These are phyloP conservation scores for Harlomillsia oculata DNA, from an alignment of 1,140 invertebrate genomes.

Conservation along the genomic window DNA sequence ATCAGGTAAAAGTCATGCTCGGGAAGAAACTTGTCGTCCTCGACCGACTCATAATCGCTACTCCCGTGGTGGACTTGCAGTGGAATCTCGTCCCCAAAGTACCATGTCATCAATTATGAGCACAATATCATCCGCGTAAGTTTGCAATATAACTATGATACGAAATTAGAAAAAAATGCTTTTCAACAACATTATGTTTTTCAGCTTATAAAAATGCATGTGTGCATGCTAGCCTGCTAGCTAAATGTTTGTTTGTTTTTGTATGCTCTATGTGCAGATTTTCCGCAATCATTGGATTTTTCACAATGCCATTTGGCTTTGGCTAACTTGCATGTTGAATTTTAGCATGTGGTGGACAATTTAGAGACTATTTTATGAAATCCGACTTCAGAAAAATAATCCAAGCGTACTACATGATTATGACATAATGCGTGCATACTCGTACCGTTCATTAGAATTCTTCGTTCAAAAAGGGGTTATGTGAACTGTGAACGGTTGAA, in stretches of 20 bases:
- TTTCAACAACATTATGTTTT: constrained; percentile 1
- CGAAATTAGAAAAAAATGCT: neutral
- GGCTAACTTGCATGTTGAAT: constrained; percentile 28
- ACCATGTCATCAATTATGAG: constrained; percentile 25
- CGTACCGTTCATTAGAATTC: too few species aligned
- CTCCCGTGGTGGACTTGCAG: constrained; percentile 17
- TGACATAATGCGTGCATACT: neutral
- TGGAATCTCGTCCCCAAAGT: constrained; percentile 13
- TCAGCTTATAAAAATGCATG: neutral
- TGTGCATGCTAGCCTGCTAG: neutral
- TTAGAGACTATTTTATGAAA: too few species aligned
- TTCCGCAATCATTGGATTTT: constrained; percentile 28
- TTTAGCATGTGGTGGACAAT: too few species aligned
- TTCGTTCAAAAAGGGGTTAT: too few species aligned
- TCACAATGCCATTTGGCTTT: constrained; percentile 32
- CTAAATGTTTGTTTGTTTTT: neutral
- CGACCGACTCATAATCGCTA: constrained; percentile 26
- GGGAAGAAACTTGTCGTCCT: constrained; percentile 59
- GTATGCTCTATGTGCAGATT: constrained; percentile 20
- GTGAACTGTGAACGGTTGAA: too few species aligned
- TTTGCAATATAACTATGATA: neutral
- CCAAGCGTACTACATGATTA: too few species aligned
- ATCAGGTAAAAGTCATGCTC: constrained; percentile 74
- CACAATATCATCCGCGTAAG: constrained; percentile 33
- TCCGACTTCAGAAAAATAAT: too few species aligned